These are phyloP conservation scores for Sarcophilus harrisii DNA, from an alignment of 2,797 vertebrate genomes.

Conservation along the genomic window DNA sequence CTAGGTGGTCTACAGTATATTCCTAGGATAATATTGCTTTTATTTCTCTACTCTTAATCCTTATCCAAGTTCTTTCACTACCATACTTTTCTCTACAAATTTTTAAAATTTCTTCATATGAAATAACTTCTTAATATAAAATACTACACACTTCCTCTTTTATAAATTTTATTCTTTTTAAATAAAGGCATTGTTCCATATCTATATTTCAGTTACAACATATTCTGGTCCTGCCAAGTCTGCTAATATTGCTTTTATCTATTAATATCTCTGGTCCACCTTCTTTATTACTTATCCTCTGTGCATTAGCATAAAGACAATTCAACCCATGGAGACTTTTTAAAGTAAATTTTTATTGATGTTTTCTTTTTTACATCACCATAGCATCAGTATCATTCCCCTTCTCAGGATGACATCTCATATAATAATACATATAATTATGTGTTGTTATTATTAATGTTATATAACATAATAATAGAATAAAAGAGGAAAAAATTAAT, in stretches of 20 bases:
- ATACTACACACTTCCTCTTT: not conserved
- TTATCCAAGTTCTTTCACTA: not conserved
- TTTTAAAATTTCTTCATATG: not conserved
- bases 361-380: not conserved
- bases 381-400: not conserved
- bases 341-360: not conserved
- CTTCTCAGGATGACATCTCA: not conserved
- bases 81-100: not conserved
- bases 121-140: not conserved
- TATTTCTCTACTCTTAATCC: not conserved
- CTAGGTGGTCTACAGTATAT: not conserved
- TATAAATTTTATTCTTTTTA: not conserved
- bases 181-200: not conserved
- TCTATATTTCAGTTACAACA: not conserved
- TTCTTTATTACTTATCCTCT: not conserved
- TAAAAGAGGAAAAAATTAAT: not conserved
- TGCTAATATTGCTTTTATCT: not conserved
- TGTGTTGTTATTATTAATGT: too few species aligned
- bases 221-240: not conserved
- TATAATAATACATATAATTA: not conserved
- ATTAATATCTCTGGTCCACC: not conserved
- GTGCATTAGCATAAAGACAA: not conserved
- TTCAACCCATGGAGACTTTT: not conserved
- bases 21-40: not conserved
- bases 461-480: not conserved